Conservation (phyloP, 2,888 invertebrate genomes). For the Dioctria rufipes region DNA sequence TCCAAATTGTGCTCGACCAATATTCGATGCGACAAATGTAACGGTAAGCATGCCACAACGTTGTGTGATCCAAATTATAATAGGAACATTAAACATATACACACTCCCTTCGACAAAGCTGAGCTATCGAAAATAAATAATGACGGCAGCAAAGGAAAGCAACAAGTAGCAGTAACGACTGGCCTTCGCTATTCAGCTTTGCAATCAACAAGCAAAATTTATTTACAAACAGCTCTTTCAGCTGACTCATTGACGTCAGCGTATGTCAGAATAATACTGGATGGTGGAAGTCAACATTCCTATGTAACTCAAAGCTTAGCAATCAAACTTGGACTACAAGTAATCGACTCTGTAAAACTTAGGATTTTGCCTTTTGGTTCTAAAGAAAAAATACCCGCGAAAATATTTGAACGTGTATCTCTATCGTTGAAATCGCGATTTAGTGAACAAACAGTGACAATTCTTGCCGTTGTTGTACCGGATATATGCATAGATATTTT, state of each 20-base stretch:
- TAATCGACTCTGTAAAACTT: too few relatives aligned
- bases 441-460: not conserved
- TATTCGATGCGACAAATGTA: too few relatives aligned
- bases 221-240: too few relatives aligned
- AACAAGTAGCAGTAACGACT: not conserved
- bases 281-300: not conserved
- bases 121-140: not conserved
- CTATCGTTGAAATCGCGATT: too few relatives aligned
- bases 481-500: not conserved
- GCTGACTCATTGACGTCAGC: not conserved
- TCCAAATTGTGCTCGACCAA: too few relatives aligned
- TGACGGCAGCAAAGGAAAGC: not conserved
- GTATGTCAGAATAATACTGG: not conserved
- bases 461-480: not conserved
- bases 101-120: not conserved
- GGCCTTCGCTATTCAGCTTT: not conserved
- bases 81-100: too few relatives aligned
- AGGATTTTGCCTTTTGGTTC: too few relatives aligned
- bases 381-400: too few relatives aligned
- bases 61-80: too few relatives aligned
- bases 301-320: not conserved
- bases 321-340: too few relatives aligned
- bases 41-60: too few relatives aligned
- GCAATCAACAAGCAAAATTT: not conserved
- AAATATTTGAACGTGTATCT: too few relatives aligned